Evolutionary conservation across 2,888 invertebrate species (phyloP), one percentile per base, ranked within the genome.

Genomic region (Microplitis deprimator): DNA sequence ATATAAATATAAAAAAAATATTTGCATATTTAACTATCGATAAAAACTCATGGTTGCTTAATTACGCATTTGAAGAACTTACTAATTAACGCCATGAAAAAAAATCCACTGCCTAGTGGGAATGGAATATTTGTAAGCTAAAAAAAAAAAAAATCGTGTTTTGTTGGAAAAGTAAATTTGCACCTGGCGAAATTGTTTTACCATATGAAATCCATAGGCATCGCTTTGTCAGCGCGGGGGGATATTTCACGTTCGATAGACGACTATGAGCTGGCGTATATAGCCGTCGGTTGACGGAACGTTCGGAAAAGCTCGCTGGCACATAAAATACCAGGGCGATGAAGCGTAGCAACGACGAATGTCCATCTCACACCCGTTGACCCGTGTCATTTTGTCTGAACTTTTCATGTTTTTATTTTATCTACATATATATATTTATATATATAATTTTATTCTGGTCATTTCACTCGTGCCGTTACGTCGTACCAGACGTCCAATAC

Each of bases 251-350:
- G 75, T 70, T 68, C 68, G 70, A 61, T 65, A 64, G 73, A 67
- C 68, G 60, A 72, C 78, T 76, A 65, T 17, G 38, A 65, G 65
- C 65, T 50, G 13, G 8, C 13, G 50, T 65, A 38, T 65, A 50
- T 13, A 50, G 10, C 50, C 10, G 76, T 75, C 71, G 78, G 73
- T 81, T 77, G 76, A 77, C 78, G 78, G 77, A 79, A 82, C 78
- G 83, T 81, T 81, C 78, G 82, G 77, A 82, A 85, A 84, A 80
- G 81, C 79, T 82, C 81, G 81, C 65, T 83, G 82, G 78, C 79
- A 81, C 82, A 82, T 84, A 73, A 84, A 85, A 83, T 82, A 80
- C 79, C 78, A 79, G 82, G 81, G 76, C 82, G 81, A 78, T 83
- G 79, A 79, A 80, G 77, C 80, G 80, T 82, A 80, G 68, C 75